Evolutionary conservation across 2,113 vertebrate species (phyloP).

Genomic region (Pygoscelis adeliae): DNA sequence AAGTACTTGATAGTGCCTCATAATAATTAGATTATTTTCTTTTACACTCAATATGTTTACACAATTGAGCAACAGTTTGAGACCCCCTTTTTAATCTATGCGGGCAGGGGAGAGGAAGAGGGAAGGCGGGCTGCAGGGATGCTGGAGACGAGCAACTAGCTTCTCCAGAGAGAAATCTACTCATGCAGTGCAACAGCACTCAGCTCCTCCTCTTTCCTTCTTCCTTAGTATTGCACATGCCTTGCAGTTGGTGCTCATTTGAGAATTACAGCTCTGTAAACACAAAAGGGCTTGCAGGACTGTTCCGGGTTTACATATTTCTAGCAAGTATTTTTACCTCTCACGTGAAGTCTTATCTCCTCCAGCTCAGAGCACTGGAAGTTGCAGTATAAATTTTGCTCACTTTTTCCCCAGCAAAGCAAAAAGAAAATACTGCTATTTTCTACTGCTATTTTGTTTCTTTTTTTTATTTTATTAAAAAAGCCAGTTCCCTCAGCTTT

Average conservation of each 20-base stretch:
- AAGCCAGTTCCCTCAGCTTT: neutral
- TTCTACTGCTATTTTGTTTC: neutral
- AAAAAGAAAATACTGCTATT: neutral
- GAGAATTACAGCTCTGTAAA: neutral
- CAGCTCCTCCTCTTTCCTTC: neutral
- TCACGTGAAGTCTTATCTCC: neutral
- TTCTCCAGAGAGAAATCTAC: neutral
- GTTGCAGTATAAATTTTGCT: neutral
- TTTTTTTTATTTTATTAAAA: neutral
- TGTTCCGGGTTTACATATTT: neutral
- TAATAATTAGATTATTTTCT: neutral
- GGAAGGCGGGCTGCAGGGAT: neutral
- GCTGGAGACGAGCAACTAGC: neutral
- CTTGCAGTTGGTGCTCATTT: neutral
- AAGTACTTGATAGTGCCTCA: neutral
- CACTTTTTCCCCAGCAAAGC: neutral
- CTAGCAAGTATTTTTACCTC: neutral
- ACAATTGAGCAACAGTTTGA: neutral
- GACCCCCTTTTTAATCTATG: neutral
- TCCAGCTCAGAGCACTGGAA: neutral
- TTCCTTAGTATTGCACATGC: fast-evolving
- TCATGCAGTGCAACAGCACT: neutral
- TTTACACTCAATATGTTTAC: neutral
- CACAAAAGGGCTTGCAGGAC: neutral
- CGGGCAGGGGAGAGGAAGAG: neutral